Conservation (phyloP, 2,888 invertebrate species). For the Eurytoma californica region DNA sequence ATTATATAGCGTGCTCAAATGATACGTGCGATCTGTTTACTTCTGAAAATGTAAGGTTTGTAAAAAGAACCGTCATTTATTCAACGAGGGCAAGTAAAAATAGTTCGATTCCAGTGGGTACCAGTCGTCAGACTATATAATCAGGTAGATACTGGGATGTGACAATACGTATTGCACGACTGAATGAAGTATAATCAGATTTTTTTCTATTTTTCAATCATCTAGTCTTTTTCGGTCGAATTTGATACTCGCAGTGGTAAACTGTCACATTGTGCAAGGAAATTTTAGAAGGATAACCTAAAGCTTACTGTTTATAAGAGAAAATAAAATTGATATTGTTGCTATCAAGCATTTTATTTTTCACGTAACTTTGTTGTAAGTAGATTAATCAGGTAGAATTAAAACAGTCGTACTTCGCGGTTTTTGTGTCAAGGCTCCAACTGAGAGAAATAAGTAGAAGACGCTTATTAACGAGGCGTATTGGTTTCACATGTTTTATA, state of each 20-base stretch:
- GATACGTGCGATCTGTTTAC: neutral
- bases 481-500: neutral
- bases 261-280: too few species aligned
- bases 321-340: neutral
- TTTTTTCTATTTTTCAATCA: too few species aligned
- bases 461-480: slow-evolving; percentile 22
- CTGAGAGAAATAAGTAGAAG: neutral
- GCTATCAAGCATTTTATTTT: neutral
- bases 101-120: neutral
- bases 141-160: neutral
- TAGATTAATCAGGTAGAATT: slow-evolving; percentile 4
- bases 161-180: neutral
- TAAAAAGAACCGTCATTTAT: slow-evolving; percentile 9
- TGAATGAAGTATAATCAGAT: neutral
- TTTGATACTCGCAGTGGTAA: too few species aligned
- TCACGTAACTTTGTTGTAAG: neutral
- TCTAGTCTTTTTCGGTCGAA: too few species aligned
- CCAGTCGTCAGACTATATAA: neutral
- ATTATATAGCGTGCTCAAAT: too few species aligned
- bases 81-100: slow-evolving; percentile 8
- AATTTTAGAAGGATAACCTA: too few species aligned
- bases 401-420: slow-evolving; percentile 15
- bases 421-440: slow-evolving; percentile 13
- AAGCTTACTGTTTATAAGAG: too few species aligned
- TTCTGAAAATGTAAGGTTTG: slow-evolving; percentile 6